phyloP scores from a whole-genome alignment of 2,113 vertebrate species.

The Zingel zingel region DNA sequence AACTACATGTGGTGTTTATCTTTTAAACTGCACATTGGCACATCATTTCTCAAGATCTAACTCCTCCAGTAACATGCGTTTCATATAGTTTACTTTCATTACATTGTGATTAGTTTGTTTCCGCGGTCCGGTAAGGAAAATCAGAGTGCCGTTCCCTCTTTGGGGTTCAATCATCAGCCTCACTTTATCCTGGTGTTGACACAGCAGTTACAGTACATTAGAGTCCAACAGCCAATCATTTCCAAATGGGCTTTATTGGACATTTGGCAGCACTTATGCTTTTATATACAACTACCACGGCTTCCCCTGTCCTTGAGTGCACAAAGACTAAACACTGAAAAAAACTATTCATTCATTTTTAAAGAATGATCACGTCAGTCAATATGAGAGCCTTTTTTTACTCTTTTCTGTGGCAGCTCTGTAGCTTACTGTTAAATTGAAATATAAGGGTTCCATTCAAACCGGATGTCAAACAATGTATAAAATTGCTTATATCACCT shows the following conservation, averaged over 20 bases:
- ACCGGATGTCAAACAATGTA: neutral
- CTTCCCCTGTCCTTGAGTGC: slow-evolving; percentile 21
- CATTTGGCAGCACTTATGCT: slow-evolving; percentile 44
- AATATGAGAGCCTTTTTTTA: neutral
- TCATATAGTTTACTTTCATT: slow-evolving; percentile 19
- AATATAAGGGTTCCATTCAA: neutral
- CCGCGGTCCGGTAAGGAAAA: neutral
- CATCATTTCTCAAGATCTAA: neutral
- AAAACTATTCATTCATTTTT: slow-evolving; percentile 31
- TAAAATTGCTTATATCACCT: neutral
- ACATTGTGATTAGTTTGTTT: slow-evolving; percentile 35
- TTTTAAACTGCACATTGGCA: neutral
- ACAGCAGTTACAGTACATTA: slow-evolving; percentile 18
- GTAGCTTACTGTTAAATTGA: neutral
- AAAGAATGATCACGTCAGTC: neutral
- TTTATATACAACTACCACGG: slow-evolving; percentile 12
- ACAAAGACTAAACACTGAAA: slow-evolving; percentile 56
- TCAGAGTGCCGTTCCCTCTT: neutral
- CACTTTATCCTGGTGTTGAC: slow-evolving; percentile 43
- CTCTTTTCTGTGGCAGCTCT: neutral
- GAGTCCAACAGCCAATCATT: slow-evolving; percentile 19
- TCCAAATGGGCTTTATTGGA: slow-evolving; percentile 47
- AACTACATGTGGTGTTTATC: neutral
- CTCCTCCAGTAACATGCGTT: neutral
- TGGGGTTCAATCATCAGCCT: slow-evolving; percentile 17